Conservation (phyloP, 2,888 invertebrate species). For the Anoplius nigerrimus region DNA sequence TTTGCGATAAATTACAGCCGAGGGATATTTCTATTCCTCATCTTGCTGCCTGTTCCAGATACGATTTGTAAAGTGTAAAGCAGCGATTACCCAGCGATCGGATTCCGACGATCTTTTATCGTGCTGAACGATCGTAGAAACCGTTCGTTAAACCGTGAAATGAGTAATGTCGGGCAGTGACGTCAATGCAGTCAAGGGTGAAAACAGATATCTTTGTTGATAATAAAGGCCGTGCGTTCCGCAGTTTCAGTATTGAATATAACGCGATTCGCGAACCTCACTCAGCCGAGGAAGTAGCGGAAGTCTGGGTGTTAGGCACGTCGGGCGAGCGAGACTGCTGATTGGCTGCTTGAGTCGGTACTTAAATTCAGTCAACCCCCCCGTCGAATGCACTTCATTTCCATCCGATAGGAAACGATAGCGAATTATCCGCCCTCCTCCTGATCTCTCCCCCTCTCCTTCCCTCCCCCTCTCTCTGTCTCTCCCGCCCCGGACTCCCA, state of each 20-base stretch:
- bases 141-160: too few species aligned
- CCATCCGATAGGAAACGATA: slow-evolving; percentile 26
- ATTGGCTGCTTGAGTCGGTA: slow-evolving; percentile 44
- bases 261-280: slow-evolving; percentile 45
- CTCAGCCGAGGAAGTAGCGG: slow-evolving; percentile 25
- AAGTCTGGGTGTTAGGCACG: slow-evolving; percentile 43
- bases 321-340: slow-evolving; percentile 25
- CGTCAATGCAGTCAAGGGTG: too few species aligned
- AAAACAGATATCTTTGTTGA: slow-evolving; percentile 23
- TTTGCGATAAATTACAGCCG: slow-evolving; percentile 44
- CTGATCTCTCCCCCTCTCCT: slow-evolving; percentile 11
- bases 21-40: slow-evolving; percentile 21
- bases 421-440: slow-evolving; percentile 12
- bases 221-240: slow-evolving; percentile 34
- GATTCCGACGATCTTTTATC: too few species aligned
- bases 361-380: slow-evolving; percentile 46
- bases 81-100: too few species aligned
- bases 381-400: slow-evolving; percentile 34
- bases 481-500: background rate
- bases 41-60: too few species aligned
- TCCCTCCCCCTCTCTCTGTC: slow-evolving; percentile 5
- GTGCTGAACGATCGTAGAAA: too few species aligned
- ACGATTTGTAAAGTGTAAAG: too few species aligned
- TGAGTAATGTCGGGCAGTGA: too few species aligned
- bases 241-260: slow-evolving; percentile 48